Conservation (phyloP, 2,113 vertebrate genomes). For the Pygoscelis adeliae region DNA sequence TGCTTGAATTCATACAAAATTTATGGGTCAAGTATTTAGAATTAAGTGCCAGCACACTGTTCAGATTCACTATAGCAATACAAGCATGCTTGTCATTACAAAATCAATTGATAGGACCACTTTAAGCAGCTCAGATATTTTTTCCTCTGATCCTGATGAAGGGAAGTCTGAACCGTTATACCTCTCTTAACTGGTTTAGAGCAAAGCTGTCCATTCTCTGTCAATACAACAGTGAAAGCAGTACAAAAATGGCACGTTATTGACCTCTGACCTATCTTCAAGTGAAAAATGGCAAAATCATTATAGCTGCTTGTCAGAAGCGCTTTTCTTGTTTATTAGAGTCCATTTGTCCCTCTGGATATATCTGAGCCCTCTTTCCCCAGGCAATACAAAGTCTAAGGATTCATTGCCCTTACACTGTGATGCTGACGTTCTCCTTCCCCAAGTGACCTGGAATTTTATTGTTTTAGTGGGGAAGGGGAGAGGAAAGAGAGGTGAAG, state of each 20-base stretch:
- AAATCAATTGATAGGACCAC: neutral
- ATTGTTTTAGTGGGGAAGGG: neutral
- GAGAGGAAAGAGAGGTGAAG: neutral
- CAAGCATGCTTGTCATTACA: neutral
- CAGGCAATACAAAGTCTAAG: neutral
- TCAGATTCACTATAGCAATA: neutral
- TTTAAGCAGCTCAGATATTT: neutral
- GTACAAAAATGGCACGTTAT: neutral
- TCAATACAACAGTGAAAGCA: neutral
- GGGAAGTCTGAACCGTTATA: neutral
- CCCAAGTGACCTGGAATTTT: neutral
- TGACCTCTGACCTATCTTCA: neutral
- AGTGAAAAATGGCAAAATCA: neutral
- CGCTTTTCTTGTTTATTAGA: neutral
- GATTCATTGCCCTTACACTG: neutral
- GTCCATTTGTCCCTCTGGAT: neutral
- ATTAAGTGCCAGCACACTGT: neutral
- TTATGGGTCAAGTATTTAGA: neutral
- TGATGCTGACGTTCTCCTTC: neutral
- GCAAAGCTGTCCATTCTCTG: neutral
- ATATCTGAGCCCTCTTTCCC: neutral
- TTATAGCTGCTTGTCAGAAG: neutral
- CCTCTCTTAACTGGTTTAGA: neutral
- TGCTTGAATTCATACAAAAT: neutral
- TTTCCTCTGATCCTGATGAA: neutral